phyloP scores from a whole-genome alignment of 2,113 vertebrate genomes.

The Microcebus tavaratra region DNA sequence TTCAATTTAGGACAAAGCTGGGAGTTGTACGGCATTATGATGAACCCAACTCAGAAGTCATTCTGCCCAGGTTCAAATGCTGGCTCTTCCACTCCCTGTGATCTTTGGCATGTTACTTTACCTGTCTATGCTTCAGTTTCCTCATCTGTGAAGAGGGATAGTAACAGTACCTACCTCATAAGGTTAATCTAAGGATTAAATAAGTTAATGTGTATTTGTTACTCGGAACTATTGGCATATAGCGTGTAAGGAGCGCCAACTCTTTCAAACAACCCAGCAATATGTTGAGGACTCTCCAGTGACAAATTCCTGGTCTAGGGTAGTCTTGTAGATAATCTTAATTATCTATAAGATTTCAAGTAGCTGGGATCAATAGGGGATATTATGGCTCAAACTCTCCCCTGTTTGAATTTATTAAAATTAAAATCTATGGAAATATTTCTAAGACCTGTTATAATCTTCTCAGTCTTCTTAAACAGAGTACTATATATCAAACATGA shows the following conservation, averaged over 20 bases:
- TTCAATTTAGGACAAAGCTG: not conserved
- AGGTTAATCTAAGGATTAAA: not conserved
- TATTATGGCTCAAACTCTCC: not conserved
- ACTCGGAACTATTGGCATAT: not conserved
- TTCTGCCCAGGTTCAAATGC: not conserved
- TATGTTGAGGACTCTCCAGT: not conserved
- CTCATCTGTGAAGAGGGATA: not conserved
- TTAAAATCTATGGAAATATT: not conserved
- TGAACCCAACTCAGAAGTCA: not conserved
- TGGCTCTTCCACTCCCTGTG: not conserved
- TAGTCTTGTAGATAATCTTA: not conserved
- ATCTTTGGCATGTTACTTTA: not conserved
- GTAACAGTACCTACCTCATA: not conserved
- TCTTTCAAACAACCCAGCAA: not conserved
- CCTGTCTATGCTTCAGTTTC: not conserved
- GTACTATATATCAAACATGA: not conserved
- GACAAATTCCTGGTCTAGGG: not conserved
- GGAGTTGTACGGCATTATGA: not conserved
- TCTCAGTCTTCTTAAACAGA: not conserved
- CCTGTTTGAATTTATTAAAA: not conserved
- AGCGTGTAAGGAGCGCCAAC: fast-evolving
- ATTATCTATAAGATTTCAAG: not conserved
- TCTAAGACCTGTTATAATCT: not conserved
- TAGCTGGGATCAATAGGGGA: not conserved
- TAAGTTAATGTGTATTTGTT: fast-evolving